Evolutionary conservation across 2,797 vertebrate species (phyloP), one percentile per base, ranked within the genome.

Genomic region (Pelodytes ibericus): DNA sequence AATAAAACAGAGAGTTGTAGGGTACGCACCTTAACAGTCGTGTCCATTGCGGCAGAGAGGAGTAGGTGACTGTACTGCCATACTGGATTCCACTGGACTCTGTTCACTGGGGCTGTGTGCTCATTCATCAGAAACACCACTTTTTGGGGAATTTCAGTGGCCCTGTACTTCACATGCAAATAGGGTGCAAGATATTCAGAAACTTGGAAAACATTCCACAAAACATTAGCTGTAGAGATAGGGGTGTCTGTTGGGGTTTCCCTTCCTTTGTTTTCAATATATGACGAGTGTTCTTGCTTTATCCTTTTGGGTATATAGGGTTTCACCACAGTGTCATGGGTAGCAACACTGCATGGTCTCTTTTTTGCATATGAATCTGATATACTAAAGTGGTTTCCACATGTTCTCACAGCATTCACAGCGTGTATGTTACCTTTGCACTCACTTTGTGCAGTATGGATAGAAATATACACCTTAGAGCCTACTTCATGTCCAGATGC

Each of bases 31-130:
- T 98, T 98, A 74, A 95, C 78, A 20, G 94, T 97, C 82, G 92
- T 94, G 85, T 99, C 98, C 96, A 98, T 98, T 56, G 98, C 98
- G 4, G 94, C 90, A 0, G 98, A 97, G 68, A 99, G 92, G 63
- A 99, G 91, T 82, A 99, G 82, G 75, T 99, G 96, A 77, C 96
- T 97, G 75, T 85, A 85, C 6, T 92, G 89, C 65, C 80, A 82
- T 3, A 94, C 87, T 0, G 96, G 96, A 82, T 94, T 96, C 98
- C 98, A 99, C 71, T 93, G 91, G 64, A 97, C 82, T 0, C 86
- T 90, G 86, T 95, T 98, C 65, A 98, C 92, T 0, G 96, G 94
- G 10, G 93, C 94, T 0, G 84, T 85, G 79, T 99, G 98, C 71
- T 93, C 93, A 71, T 78, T 83, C 80, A 98, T 83, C 41, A 80